Evolutionary conservation across 2,113 vertebrate genomes (phyloP).

Genomic region (Cochlearius cochlearius): DNA sequence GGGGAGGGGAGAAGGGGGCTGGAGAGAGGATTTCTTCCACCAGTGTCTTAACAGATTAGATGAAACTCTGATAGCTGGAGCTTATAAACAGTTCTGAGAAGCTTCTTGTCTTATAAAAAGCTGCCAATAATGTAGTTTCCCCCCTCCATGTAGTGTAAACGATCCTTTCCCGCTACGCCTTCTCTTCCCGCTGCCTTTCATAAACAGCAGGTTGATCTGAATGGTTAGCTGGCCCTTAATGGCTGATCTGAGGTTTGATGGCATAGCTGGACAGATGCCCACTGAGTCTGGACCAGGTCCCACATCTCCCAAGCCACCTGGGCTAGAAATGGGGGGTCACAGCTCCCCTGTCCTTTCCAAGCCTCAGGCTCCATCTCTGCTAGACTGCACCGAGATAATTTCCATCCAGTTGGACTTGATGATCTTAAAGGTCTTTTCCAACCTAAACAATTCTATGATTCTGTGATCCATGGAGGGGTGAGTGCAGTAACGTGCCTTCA

Average conservation of each 20-base stretch:
- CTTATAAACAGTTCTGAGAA: not conserved
- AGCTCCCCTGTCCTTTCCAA: not conserved
- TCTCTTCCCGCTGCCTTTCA: not conserved
- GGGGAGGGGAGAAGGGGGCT: rapidly evolving
- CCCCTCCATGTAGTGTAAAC: not conserved
- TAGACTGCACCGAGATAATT: not conserved
- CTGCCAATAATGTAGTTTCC: not conserved
- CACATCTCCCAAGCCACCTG: not conserved
- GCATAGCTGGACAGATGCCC: not conserved
- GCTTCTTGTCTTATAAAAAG: not conserved
- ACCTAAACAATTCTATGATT: too few relatives aligned
- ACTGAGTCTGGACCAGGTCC: not conserved
- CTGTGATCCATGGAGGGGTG: not conserved
- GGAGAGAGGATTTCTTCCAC: not conserved
- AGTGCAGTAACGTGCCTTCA: not conserved
- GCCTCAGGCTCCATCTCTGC: not conserved
- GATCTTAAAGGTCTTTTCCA: too few relatives aligned
- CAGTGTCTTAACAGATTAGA: not conserved
- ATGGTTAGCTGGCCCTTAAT: not conserved
- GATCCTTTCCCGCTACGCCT: not conserved
- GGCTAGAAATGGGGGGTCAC: not conserved
- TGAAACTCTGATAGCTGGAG: not conserved
- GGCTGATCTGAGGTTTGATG: not conserved
- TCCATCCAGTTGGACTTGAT: not conserved
- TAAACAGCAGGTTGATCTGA: not conserved